phyloP scores from a whole-genome alignment of 2,113 vertebrate genomes.

The Pelusios castaneus region DNA sequence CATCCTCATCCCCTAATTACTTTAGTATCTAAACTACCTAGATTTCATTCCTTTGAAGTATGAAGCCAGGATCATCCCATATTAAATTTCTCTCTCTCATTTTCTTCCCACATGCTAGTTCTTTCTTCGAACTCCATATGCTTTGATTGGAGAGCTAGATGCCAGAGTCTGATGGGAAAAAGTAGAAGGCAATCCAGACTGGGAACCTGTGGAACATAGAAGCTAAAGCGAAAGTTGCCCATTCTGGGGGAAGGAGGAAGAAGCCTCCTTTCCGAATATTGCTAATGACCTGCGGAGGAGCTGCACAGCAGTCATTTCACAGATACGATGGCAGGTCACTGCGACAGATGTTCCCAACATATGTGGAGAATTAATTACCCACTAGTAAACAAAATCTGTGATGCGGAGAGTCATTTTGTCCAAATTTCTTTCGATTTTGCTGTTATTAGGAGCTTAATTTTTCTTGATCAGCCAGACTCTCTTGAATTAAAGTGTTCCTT shows the following conservation, averaged over 20 bases:
- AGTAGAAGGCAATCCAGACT: not conserved
- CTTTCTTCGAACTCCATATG: not conserved
- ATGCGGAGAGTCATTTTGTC: constrained; percentile 97
- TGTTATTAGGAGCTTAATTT: constrained; percentile 94
- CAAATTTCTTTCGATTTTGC: constrained; percentile 94
- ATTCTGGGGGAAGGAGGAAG: constrained; percentile 63
- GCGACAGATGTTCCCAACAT: constrained; percentile 99
- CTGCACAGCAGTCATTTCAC: constrained; percentile 92
- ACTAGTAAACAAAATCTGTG: constrained; percentile 99
- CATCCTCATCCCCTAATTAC: not conserved
- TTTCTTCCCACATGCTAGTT: not conserved
- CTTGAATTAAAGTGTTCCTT: constrained; percentile 83
- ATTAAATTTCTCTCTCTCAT: not conserved
- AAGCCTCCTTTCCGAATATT: constrained; percentile 80
- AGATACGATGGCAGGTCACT: constrained; percentile 95
- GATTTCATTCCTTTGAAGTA: not conserved
- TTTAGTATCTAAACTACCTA: not conserved
- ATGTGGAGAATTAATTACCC: constrained; percentile 99
- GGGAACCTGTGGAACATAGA: constrained; percentile 24
- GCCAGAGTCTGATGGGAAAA: not conserved
- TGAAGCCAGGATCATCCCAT: not conserved
- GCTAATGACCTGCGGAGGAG: constrained; percentile 93
- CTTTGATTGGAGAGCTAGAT: not conserved
- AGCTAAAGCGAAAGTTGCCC: constrained; percentile 59
- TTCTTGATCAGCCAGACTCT: constrained; percentile 92